Base-by-base conservation (phyloP, 1,140 invertebrate genomes). In the Andrena cerasifolii region DNA sequence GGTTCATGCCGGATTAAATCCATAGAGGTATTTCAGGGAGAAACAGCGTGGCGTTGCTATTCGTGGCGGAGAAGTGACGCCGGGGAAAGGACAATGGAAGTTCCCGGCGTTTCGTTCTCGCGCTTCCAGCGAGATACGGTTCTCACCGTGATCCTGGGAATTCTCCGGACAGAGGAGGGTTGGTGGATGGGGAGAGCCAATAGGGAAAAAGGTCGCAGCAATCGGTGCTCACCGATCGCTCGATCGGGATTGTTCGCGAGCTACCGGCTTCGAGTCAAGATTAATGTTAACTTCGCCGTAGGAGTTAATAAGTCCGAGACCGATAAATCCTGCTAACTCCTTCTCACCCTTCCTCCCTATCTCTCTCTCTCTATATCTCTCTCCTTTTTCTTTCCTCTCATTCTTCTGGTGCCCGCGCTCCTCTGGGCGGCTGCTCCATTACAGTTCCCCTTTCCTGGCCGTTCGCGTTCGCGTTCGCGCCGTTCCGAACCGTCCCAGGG, bases 191-290 rank as follows among this genome's bases (percentile, higher is more conserved):
- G 28, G 54, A 45, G 45, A 70, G n/a, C 66, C 75, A 77, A 62
- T 70, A 71, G 67, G 54, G 75, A 61, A 71, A 77, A 77, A 72
- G 80, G 80, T 79, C 82, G 68, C 47, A 43, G 80, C 80, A 83
- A 83, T 83, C 82, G 80, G 45, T 51, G 36, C 28, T n/a, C n/a
- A n/a, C n/a, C n/a, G n/a, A n/a, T n/a, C n/a, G n/a, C n/a, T 58
- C 82, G 82, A 83, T 83, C 82, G 76, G 80, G 82, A 83, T 83
- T 83, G 82, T 83, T 83, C 82, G 70, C 82, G 70, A 83, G 82
- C 82, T 83, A 83, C 80, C 80, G 68, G 82, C 74, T 73, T 78
- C 80, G 59, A 79, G 80, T 74, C 82, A 83, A 83, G 82, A 83
- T 83, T 83, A 83, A 83, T 83, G 82, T 83, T 83, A 83, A 83